Conservation (phyloP, 2,797 vertebrate genomes). For the Dendrocincla fuliginosa region DNA sequence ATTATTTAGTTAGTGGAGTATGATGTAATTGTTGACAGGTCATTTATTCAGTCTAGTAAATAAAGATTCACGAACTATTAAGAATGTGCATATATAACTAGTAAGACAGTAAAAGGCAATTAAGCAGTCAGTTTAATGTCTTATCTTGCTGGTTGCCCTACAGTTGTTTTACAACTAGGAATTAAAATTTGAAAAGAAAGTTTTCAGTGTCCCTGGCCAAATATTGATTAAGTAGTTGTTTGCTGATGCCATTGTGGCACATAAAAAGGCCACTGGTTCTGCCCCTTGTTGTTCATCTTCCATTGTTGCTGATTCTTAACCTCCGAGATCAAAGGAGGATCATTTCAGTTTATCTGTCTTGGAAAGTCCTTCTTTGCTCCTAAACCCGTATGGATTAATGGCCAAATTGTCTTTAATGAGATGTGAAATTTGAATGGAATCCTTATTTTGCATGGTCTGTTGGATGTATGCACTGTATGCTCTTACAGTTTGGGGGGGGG, state of each 20-base stretch:
- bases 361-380: conserved; percentile 84
- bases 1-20: conserved; percentile 33
- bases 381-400: conserved; percentile 74
- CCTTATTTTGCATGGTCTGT: conserved; percentile 26
- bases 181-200: conserved; percentile 98
- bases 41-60: conserved; percentile 61
- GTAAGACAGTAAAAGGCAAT: conserved; percentile 76
- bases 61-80: conserved; percentile 71
- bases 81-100: conserved; percentile 68
- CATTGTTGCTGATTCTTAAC: conserved; percentile 91
- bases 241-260: conserved; percentile 92
- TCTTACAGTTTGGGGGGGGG: not conserved
- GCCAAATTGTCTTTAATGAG: conserved; percentile 68
- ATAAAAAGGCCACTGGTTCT: conserved; percentile 85
- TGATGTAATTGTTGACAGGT: conserved; percentile 39
- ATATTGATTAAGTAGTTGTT: conserved; percentile 99
- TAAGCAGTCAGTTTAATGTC: conserved; percentile 79
- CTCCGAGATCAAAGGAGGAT: conserved; percentile 94
- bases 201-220: conserved; percentile 94
- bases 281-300: conserved; percentile 88
- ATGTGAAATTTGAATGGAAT: conserved; percentile 71
- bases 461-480: conserved; percentile 5
- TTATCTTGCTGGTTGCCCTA: conserved; percentile 76
- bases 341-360: conserved; percentile 98
- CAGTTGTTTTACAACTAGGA: conserved; percentile 89